Evolutionary conservation across 2,888 invertebrate species (phyloP).

Genomic region (Gastracanthus pulcherrimus): DNA sequence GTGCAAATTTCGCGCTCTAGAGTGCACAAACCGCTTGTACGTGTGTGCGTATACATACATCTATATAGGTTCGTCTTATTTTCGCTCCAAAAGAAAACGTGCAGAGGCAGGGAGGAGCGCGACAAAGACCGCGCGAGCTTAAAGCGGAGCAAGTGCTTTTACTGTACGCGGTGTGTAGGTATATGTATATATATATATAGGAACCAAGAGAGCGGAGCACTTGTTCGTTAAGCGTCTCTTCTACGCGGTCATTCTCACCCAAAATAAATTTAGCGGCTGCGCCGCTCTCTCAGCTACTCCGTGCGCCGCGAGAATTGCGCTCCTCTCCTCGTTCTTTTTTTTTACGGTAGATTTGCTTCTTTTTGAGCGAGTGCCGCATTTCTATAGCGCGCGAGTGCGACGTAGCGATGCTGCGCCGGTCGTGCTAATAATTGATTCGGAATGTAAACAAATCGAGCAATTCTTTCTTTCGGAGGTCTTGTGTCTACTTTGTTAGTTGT

Average conservation of each 20-base stretch:
- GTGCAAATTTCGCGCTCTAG: no score
- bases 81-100: no score
- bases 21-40: no score
- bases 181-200: not conserved
- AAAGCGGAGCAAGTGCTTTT: no score
- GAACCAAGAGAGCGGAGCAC: not conserved
- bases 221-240: not conserved
- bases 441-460: slow-evolving; percentile 36
- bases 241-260: no score
- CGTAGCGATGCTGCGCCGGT: not conserved
- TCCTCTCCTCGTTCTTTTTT: not conserved
- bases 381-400: not conserved
- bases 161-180: no score
- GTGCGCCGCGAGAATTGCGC: not conserved
- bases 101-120: no score
- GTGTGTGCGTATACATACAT: not conserved
- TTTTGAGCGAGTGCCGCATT: not conserved
- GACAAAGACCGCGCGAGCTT: not conserved
- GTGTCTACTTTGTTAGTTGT: not conserved
- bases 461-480: not conserved
- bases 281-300: not conserved
- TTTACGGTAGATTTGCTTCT: not conserved
- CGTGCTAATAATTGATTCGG: not conserved
- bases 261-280: slow-evolving; percentile 40
- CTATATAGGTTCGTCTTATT: no score